phyloP scores from a whole-genome alignment of 2,888 invertebrate species.

The Stenolophus ochropezus region DNA sequence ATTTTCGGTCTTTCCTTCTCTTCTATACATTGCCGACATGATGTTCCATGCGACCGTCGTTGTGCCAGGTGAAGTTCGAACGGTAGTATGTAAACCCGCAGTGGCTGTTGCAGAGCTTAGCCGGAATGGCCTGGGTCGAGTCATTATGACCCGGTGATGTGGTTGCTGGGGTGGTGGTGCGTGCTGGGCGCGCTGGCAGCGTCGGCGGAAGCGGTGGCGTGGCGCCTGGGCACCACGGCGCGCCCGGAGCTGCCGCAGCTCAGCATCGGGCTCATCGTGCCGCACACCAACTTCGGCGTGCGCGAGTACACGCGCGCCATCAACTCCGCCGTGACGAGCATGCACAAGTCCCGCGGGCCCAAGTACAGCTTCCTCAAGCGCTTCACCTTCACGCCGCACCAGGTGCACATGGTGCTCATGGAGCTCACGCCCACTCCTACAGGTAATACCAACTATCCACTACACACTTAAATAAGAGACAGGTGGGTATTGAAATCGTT shows the following conservation, averaged over 20 bases:
- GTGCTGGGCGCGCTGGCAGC: constrained; percentile 12
- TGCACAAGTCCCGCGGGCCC: constrained; percentile 77
- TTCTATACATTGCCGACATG: no score
- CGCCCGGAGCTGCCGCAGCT: constrained; percentile 66
- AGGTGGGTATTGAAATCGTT: no score
- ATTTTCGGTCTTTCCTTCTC: no score
- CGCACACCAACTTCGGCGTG: constrained; percentile 79
- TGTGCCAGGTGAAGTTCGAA: no score
- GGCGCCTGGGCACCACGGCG: constrained; percentile 56
- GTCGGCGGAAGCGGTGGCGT: constrained; percentile 22
- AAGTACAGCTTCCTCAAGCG: constrained; percentile 79
- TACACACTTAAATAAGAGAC: no score
- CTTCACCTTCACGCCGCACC: constrained; percentile 78
- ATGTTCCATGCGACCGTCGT: no score
- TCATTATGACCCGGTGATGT: constrained; percentile 5
- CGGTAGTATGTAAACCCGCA: no score
- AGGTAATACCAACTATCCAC: constrained; percentile 76
- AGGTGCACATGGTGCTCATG: constrained; percentile 81
- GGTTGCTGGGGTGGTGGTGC: not conserved
- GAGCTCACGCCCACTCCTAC: constrained; percentile 84
- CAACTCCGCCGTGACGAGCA: constrained; percentile 77
- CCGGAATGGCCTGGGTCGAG: not conserved
- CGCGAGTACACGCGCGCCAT: constrained; percentile 82
- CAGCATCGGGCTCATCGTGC: constrained; percentile 78
- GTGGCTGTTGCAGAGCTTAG: not conserved